A percentile compares a stretch with the other conserved stretches of the same genome.
Evolutionary conservation across 1,140 invertebrate species (phyloP).

Genomic region (Brachionus paranguensis): DNA sequence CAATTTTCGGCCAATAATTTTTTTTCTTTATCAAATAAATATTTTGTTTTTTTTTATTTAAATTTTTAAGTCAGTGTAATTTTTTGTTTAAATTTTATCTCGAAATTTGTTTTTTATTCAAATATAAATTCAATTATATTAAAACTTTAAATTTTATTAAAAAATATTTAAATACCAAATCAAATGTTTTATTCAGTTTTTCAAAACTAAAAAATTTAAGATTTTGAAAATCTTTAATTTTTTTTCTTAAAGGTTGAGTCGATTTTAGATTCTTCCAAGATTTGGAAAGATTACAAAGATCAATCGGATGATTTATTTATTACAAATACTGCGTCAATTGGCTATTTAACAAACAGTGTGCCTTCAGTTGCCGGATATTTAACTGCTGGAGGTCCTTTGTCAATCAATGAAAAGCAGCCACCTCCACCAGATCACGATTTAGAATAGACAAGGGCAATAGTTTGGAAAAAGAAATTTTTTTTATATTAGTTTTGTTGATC

Average conservation of each 20-base stretch:
- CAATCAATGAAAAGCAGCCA: constrained; percentile 18
- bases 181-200: no score
- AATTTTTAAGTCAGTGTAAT: no score
- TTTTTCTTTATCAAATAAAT: no score
- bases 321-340: constrained; percentile 12
- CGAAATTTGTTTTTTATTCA: no score
- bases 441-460: not conserved
- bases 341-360: constrained; percentile 35
- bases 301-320: constrained; percentile 97
- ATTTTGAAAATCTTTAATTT: no score
- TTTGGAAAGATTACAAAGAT: constrained; percentile 93
- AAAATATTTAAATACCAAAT: no score
- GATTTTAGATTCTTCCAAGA: constrained; percentile 72
- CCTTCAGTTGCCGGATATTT: constrained; percentile 35
- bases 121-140: no score
- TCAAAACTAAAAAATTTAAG: no score
- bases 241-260: constrained; percentile 61
- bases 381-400: not conserved
- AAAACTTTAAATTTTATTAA: no score
- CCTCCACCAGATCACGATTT: constrained; percentile 23
- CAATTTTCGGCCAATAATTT: no score
- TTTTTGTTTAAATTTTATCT: no score
- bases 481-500: not conserved
- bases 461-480: not conserved
- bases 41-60: no score